Conservation (phyloP, 2,888 invertebrate species). For the Drosophila aldrichi region DNA sequence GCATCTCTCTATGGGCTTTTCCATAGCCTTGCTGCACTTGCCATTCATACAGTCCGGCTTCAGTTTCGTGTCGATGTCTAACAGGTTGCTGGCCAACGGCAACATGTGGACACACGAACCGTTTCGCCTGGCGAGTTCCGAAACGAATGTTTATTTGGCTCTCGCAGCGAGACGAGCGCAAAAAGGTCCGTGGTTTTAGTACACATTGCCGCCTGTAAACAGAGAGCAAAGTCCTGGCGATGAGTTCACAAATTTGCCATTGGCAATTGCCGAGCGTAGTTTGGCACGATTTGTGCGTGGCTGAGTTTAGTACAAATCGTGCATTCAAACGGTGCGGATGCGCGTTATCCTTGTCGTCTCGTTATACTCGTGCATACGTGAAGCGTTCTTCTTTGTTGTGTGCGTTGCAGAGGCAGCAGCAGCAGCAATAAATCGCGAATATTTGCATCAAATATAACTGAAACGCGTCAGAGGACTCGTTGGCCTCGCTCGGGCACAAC, state of each 20-base stretch:
- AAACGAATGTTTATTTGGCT: constrained; percentile 7
- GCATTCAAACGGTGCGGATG: constrained; percentile 85
- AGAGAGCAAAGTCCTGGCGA: constrained; percentile 61
- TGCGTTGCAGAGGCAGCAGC: constrained; percentile 19
- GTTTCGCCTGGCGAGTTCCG: constrained; percentile 9
- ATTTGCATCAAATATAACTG: neutral
- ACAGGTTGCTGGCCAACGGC: constrained; percentile 78
- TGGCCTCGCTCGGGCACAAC: constrained; percentile 4
- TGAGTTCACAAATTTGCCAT: constrained; percentile 68
- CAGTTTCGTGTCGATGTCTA: constrained; percentile 46
- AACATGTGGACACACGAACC: constrained; percentile 68
- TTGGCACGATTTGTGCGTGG: constrained; percentile 30
- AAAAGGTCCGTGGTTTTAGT: constrained; percentile 46
- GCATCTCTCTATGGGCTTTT: neutral
- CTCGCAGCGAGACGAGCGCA: neutral
- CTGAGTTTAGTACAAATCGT: constrained; percentile 85
- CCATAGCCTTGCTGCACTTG: constrained; percentile 1
- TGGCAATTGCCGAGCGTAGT: constrained; percentile 57
- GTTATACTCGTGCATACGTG: constrained; percentile 27
- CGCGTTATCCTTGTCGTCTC: constrained; percentile 49
- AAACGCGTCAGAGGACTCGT: constrained; percentile 2
- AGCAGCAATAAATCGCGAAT: constrained; percentile 42
- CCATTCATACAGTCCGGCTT: neutral
- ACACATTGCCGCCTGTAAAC: constrained; percentile 73
- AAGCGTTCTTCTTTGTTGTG: constrained; percentile 15